A percentile compares a stretch with the other conserved stretches of the same genome.
Evolutionary conservation across 2,888 invertebrate species (phyloP).

Genomic region (Tetramorium bicarinatum): DNA sequence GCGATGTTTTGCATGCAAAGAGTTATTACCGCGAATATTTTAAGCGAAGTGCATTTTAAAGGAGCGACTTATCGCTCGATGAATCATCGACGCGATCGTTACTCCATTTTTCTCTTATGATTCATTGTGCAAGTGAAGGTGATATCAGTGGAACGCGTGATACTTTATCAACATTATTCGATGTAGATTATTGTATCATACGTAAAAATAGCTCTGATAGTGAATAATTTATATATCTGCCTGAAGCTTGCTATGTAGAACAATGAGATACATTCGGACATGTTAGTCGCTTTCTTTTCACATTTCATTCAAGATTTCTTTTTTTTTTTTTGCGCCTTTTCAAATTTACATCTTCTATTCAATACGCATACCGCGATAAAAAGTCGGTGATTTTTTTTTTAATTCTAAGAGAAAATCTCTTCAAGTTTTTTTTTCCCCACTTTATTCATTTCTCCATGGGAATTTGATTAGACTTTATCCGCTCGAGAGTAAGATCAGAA

Average conservation of each 20-base stretch:
- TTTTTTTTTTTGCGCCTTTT: not conserved
- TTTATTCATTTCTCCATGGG: not conserved
- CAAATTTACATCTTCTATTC: not conserved
- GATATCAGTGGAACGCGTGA: slow-evolving; percentile 30
- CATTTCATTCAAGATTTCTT: not conserved
- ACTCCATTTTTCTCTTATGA: slow-evolving; percentile 38
- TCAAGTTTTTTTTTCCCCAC: not conserved
- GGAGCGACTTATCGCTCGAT: slow-evolving; percentile 45
- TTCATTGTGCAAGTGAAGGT: slow-evolving; percentile 34
- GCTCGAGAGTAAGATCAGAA: slow-evolving; percentile 27
- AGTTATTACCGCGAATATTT: slow-evolving; percentile 32
- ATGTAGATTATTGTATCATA: slow-evolving; percentile 40
- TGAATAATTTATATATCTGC: slow-evolving; percentile 12
- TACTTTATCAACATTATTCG: slow-evolving; percentile 35
- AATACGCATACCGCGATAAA: not conserved
- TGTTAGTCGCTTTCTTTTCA: not conserved
- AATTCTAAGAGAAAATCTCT: not conserved
- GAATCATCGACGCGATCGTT: slow-evolving; percentile 48
- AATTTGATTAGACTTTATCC: slow-evolving; percentile 25
- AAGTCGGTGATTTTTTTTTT: not conserved
- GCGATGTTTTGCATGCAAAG: slow-evolving; percentile 16
- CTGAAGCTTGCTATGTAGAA: not conserved
- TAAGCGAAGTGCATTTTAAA: slow-evolving; percentile 42
- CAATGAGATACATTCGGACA: not conserved
- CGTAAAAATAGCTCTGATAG: slow-evolving; percentile 12